Evolutionary conservation across 2,888 invertebrate species (phyloP), one percentile per base, ranked within the genome.

Genomic region (Orchestes rusci): DNA sequence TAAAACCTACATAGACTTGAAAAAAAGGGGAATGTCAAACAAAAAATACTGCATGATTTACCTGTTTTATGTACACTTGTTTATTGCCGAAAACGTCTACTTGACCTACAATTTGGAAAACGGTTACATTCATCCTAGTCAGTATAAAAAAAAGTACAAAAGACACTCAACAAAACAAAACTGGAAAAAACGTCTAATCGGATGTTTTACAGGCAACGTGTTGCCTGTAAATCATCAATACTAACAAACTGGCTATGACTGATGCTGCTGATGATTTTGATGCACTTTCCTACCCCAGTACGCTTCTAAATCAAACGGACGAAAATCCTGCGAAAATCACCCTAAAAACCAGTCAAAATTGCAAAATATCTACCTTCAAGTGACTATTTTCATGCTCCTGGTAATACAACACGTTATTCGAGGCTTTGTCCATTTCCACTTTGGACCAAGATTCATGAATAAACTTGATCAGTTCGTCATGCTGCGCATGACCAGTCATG

Each of bases 391-490:
- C 69, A 58, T 71, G 71, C 48, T 80, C 80, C 59, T 83, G 80
- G 60, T 80, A 80, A 62, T 80, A 81, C 50, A 75, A 77, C 40
- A 74, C 76, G 1, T 76, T 73, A 39, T 51, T 58, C 4, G 57
- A 50, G 19, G 53, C 51, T 13, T 55, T 48, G 18, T 58, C 59
- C 52, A 35, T 75, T 46, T 54, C 66, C 53, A 53, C 56, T 58
- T 56, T 56, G 65, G 75, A 79, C 83, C 83, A 83, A 44, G 82
- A 84, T 56, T 86, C 86, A 62, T 77, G 80, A 54, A 87, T 83
- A 38, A 83, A 88, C 62, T 79, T 82, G 55, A 87, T 84, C 59
- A 87, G 71, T 66, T 86, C 86, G 61, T 85, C 85, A 56, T 87
- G 85, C 54, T 81, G 82, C 31, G 73, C 54, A 45, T 57, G 55